phyloP scores from a whole-genome alignment of 2,113 vertebrate species.

The Sturnira hondurensis region DNA sequence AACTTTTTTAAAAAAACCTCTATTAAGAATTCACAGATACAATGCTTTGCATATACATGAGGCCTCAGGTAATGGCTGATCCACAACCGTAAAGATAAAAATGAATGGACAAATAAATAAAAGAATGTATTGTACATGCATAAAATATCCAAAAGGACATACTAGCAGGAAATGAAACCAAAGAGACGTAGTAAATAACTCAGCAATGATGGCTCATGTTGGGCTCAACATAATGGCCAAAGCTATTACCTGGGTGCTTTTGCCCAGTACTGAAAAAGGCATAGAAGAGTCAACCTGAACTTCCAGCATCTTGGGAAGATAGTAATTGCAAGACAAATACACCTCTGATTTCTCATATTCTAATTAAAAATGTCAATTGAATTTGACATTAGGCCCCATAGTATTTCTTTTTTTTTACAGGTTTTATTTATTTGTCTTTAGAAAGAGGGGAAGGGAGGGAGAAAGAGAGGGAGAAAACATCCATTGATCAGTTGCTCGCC shows the following conservation, averaged over 20 bases:
- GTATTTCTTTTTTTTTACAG: too few relatives aligned
- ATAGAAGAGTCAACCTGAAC: neutral
- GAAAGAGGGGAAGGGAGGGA: too few relatives aligned
- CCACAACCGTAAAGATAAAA: neutral
- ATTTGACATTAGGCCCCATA: neutral
- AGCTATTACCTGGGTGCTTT: neutral
- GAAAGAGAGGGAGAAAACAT: too few relatives aligned
- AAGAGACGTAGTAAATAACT: neutral
- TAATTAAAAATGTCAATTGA: neutral
- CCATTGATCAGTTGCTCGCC: too few relatives aligned
- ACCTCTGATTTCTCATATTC: neutral
- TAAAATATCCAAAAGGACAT: neutral
- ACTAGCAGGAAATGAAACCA: neutral
- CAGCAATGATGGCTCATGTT: neutral
- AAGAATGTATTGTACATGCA: neutral
- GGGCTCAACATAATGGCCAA: neutral
- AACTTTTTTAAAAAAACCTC: neutral
- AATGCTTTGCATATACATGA: neutral
- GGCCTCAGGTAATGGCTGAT: neutral
- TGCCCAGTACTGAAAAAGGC: neutral
- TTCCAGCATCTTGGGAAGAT: neutral
- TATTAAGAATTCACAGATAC: neutral
- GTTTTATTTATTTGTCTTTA: too few relatives aligned
- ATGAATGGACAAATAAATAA: neutral
- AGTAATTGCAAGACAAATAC: neutral